Evolutionary conservation across 2,113 vertebrate species (phyloP).

Genomic region (Suricata suricatta): DNA sequence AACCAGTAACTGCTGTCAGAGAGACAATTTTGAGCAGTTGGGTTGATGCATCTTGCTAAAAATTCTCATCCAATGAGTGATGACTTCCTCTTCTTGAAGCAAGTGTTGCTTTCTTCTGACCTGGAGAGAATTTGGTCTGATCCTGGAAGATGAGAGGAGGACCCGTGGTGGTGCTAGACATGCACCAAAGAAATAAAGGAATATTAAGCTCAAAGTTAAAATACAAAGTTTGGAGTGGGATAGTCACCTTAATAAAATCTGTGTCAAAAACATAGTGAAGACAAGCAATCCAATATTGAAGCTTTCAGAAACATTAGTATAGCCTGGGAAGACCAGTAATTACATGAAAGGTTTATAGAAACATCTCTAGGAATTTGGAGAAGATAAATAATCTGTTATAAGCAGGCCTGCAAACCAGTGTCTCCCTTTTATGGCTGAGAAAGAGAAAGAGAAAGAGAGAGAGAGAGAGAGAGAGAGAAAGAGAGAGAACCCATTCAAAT

Average conservation of each 20-base stretch:
- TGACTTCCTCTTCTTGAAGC: background rate
- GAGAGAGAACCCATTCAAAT: background rate
- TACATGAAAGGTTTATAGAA: background rate
- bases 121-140: background rate
- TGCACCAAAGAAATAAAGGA: background rate
- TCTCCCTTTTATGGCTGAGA: background rate
- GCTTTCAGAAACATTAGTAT: background rate
- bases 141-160: background rate
- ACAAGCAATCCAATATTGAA: background rate
- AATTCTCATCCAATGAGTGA: background rate
- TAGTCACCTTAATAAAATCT: background rate
- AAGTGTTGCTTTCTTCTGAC: background rate
- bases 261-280: background rate
- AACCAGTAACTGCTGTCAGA: background rate
- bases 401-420: background rate
- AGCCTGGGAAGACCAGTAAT: background rate
- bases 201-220: background rate
- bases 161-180: rapidly evolving
- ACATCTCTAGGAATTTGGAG: background rate
- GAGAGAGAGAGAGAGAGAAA: no score
- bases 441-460: no score
- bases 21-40: background rate
- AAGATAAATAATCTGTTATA: background rate
- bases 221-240: background rate
- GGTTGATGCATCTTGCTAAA: background rate